Evolutionary conservation across 2,888 invertebrate genomes (phyloP).

Genomic region (Heliconius ismenius): DNA sequence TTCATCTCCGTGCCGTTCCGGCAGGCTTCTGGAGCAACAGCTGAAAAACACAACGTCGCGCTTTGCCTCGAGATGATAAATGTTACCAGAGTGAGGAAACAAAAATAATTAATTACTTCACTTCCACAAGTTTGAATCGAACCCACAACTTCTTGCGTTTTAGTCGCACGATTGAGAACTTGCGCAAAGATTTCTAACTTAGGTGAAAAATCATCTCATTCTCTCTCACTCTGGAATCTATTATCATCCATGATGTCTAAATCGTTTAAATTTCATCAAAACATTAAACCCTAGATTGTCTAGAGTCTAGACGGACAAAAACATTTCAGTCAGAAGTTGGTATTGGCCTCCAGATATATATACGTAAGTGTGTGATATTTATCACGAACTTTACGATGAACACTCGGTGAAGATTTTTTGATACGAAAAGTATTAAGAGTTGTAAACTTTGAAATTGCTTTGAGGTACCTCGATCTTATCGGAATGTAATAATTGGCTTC

Average conservation of each 20-base stretch:
- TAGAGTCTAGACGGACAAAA: conserved; percentile 35
- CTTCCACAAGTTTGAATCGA: background rate
- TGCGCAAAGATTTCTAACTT: background rate
- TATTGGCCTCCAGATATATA: conserved; percentile 16
- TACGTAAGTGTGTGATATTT: conserved; percentile 19
- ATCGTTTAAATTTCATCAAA: conserved; percentile 27
- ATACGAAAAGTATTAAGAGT: background rate
- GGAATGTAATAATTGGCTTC: conserved; percentile 8
- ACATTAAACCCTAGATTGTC: conserved; percentile 24
- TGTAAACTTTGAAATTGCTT: conserved; percentile 13
- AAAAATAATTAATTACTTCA: background rate
- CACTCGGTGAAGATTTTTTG: conserved; percentile 17
- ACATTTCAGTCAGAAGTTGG: conserved; percentile 24
- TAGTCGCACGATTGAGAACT: background rate
- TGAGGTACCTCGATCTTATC: conserved; percentile 8
- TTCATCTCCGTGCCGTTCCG: background rate
- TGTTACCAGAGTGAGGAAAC: no score
- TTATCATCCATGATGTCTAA: background rate
- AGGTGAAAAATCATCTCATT: background rate
- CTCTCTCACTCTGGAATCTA: conserved; percentile 2
- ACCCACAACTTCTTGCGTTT: background rate
- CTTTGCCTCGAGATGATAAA: background rate
- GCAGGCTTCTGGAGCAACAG: no score
- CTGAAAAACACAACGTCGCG: background rate
- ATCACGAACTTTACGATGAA: conserved; percentile 12